Conservation (phyloP, 1,140 invertebrate genomes). For the Drosophila willistoni region DNA sequence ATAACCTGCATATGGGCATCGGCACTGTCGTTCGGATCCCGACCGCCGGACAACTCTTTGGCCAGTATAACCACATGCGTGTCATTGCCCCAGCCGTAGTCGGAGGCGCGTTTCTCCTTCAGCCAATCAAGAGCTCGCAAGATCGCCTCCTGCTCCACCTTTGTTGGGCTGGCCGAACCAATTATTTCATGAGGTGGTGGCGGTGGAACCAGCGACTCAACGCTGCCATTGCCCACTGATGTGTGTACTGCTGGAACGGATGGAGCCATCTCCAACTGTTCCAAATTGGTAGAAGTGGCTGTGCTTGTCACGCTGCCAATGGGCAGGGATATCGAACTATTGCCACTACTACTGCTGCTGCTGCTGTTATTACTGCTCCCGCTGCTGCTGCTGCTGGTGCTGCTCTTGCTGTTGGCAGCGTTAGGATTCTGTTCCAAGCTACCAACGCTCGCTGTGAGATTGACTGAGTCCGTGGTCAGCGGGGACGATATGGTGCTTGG, state of each 20-base stretch:
- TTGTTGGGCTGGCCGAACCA: conserved; percentile 82
- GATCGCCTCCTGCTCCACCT: conserved; percentile 85
- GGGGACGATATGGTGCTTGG: conserved; percentile 10
- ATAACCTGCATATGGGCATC: conserved; percentile 76
- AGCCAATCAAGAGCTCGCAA: conserved; percentile 87
- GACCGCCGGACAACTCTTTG: conserved; percentile 83
- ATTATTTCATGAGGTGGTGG: conserved; percentile 64
- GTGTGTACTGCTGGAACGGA: conserved; percentile 16
- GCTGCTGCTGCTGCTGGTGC: conserved; percentile 29
- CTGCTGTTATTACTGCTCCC: conserved; percentile 13
- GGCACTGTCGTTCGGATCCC: conserved; percentile 83
- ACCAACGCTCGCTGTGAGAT: conserved; percentile 34
- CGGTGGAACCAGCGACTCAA: conserved; percentile 12
- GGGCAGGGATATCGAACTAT: neutral
- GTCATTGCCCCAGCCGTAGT: conserved; percentile 91
- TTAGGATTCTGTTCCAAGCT: conserved; percentile 49
- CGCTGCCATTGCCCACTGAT: conserved; percentile 9
- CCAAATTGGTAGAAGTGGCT: conserved; percentile 9
- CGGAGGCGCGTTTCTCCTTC: conserved; percentile 87
- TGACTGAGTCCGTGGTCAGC: conserved; percentile 32
- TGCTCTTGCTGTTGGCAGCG: conserved; percentile 7
- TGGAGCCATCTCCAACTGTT: conserved; percentile 21
- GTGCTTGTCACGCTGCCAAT: conserved; percentile 23
- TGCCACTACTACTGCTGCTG: conserved; percentile 17
- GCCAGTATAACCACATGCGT: conserved; percentile 89